These are phyloP conservation scores for Fukomys damarensis DNA, from an alignment of 2,113 vertebrate species.

Conservation along the genomic window DNA sequence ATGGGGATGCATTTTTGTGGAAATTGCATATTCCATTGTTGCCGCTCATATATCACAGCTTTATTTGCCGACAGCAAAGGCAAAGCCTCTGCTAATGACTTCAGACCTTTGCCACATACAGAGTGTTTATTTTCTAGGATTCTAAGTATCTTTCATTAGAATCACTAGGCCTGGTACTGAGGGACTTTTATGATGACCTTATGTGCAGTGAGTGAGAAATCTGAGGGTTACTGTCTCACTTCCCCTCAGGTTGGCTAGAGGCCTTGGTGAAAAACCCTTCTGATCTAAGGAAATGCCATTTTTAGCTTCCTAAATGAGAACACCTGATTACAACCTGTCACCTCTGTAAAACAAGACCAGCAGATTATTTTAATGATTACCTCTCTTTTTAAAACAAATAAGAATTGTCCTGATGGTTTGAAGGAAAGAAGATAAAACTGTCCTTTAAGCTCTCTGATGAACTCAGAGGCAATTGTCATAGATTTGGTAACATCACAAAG, in stretches of 20 bases:
- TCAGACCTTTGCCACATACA: not conserved
- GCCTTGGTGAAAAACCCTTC: not conserved
- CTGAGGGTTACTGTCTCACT: not conserved
- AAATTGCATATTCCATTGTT: slow-evolving; percentile 36
- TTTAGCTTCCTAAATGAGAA: not conserved
- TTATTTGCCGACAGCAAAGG: not conserved
- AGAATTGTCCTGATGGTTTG: not conserved
- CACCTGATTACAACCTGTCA: not conserved
- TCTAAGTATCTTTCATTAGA: slow-evolving; percentile 24
- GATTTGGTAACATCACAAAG: not conserved
- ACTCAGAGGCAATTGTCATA: not conserved
- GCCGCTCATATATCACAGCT: slow-evolving; percentile 26
- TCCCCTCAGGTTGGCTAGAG: not conserved
- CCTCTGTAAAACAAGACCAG: not conserved
- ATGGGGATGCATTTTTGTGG: not conserved
- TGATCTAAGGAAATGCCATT: slow-evolving; percentile 21
- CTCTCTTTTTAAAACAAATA: slow-evolving; percentile 12
- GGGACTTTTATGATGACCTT: not conserved
- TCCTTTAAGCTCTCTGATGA: not conserved
- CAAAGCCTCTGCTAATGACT: not conserved
- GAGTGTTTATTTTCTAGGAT: not conserved
- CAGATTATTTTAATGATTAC: not conserved
- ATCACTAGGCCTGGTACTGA: not conserved
- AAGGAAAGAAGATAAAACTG: not conserved
- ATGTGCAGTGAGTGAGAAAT: not conserved